Conservation (phyloP, 2,113 vertebrate species). For the Tyto alba region DNA sequence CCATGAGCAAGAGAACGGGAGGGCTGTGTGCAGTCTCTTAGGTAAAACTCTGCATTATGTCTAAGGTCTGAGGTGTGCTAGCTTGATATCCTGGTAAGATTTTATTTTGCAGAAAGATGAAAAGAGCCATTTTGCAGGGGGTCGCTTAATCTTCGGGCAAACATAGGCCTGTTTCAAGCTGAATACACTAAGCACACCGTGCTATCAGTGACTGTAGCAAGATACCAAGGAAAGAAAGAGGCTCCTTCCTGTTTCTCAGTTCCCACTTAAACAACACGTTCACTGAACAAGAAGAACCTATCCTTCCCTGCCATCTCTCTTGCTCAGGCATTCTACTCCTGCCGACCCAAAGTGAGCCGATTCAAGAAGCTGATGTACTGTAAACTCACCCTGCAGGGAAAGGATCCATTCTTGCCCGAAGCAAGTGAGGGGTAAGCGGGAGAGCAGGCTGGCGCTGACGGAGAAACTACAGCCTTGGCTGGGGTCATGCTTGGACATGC, state of each 20-base stretch:
- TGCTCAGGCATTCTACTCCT: not conserved
- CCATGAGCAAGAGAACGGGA: not conserved
- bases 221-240: not conserved
- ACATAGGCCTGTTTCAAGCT: not conserved
- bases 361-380: not conserved
- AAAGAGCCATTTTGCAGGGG: not conserved
- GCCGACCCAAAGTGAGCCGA: not conserved
- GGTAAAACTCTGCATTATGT: not conserved
- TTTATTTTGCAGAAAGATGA: not conserved
- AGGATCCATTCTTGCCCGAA: not conserved
- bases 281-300: not conserved
- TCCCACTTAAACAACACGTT: not conserved
- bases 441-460: not conserved
- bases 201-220: not conserved
- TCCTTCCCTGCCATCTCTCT: not conserved
- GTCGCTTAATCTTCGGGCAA: not conserved
- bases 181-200: not conserved
- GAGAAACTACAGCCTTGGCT: not conserved
- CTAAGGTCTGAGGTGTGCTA: not conserved
- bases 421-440: fast-evolving
- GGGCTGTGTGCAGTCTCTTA: not conserved
- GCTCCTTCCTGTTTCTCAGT: not conserved
- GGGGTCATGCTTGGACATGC: not conserved
- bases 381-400: not conserved
- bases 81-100: not conserved